Conservation (phyloP, 2,797 vertebrate genomes). For the Hyperoplus lanceolatus region DNA sequence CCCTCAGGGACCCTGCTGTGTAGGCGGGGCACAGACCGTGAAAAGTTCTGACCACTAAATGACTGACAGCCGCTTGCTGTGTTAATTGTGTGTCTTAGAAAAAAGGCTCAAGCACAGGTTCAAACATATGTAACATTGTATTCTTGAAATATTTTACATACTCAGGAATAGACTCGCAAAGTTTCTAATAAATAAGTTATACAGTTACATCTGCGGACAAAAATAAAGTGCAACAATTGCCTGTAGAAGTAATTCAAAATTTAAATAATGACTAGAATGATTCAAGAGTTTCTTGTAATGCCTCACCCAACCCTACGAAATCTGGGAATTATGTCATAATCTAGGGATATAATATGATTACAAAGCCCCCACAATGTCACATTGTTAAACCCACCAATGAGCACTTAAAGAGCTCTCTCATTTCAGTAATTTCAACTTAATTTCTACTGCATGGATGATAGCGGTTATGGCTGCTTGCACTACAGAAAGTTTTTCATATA, state of each 20-base stretch:
- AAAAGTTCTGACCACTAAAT: conserved; percentile 56
- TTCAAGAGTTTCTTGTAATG: background rate
- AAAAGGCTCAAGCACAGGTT: conserved; percentile 16
- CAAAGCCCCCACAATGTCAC: background rate
- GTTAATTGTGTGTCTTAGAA: conserved; percentile 58
- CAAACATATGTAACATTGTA: background rate
- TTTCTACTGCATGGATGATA: background rate
- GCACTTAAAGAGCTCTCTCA: background rate
- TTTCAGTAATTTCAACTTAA: background rate
- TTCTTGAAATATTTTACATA: background rate
- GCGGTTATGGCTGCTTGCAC: background rate
- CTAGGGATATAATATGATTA: conserved; percentile 1
- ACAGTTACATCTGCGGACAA: background rate
- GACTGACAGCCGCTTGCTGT: conserved; percentile 62
- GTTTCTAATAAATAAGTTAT: background rate
- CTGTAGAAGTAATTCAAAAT: background rate
- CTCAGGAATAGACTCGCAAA: conserved; percentile 11
- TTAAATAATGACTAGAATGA: conserved; percentile 1
- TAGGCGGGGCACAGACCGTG: conserved; percentile 57
- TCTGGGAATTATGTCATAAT: conserved; percentile 27
- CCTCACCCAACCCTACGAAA: conserved; percentile 22
- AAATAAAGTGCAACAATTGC: background rate
- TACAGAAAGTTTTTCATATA: conserved; percentile 29
- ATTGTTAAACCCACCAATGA: background rate
- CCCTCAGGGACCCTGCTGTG: conserved; percentile 63